A percentile compares a stretch with the other conserved stretches of the same genome.
phyloP scores from a whole-genome alignment of 2,888 invertebrate genomes.

The Dryadula phaetusa region DNA sequence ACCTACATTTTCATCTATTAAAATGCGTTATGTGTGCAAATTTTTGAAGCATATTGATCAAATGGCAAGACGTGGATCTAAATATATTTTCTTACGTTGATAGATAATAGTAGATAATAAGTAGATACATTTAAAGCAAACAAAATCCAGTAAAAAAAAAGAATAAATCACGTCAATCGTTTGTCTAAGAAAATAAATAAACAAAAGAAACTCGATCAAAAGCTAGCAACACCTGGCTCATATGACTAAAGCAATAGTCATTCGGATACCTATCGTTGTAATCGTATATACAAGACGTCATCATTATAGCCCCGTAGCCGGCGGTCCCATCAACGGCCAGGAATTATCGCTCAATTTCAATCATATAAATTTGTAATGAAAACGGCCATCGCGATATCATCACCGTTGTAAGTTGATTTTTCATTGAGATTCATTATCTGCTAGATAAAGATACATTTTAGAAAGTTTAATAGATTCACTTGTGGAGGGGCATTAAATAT shows the following conservation, averaged over 20 bases:
- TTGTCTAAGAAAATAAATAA: neutral
- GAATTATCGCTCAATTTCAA: slow-evolving; percentile 73
- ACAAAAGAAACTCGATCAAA: neutral
- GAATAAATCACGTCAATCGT: neutral
- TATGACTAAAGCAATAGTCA: slow-evolving; percentile 22
- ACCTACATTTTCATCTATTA: too few species aligned
- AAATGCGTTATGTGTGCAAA: too few species aligned
- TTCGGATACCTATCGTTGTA: slow-evolving; percentile 51
- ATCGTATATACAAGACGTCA: slow-evolving; percentile 66
- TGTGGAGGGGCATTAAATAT: neutral
- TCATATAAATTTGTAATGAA: slow-evolving; percentile 64
- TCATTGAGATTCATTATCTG: slow-evolving; percentile 28
- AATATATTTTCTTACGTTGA: too few species aligned
- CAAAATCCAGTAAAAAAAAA: neutral
- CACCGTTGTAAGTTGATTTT: slow-evolving; percentile 36
- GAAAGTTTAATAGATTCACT: slow-evolving; percentile 26
- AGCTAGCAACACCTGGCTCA: slow-evolving; percentile 1
- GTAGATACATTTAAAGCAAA: neutral
- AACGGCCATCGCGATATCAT: slow-evolving; percentile 51
- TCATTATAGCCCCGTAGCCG: slow-evolving; percentile 61
- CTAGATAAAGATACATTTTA: slow-evolving; percentile 21
- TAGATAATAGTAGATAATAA: too few species aligned
- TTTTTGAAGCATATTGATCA: too few species aligned
- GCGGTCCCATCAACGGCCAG: slow-evolving; percentile 61
- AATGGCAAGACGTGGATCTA: too few species aligned